Percentiles rank a stretch among this genome's conserved stretches.
phyloP scores from a whole-genome alignment of 2,113 vertebrate genomes.

The Lagopus muta region DNA sequence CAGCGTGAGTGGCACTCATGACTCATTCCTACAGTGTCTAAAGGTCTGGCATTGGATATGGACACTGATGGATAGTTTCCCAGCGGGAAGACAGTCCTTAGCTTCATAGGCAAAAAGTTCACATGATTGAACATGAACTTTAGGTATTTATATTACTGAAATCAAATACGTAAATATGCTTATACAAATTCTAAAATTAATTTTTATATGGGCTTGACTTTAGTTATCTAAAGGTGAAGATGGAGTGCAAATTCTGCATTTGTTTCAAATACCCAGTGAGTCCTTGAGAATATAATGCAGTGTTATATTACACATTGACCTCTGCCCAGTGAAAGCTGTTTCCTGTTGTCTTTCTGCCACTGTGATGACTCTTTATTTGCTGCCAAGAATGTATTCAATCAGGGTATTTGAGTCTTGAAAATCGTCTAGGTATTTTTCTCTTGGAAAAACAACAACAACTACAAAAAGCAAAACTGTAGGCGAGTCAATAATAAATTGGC shows the following conservation, averaged over 20 bases:
- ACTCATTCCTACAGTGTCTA: not conserved
- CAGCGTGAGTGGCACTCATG: not conserved
- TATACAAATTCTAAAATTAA: not conserved
- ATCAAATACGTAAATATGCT: not conserved
- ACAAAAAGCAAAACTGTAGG: not conserved
- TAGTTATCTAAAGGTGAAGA: not conserved
- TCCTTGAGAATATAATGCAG: not conserved
- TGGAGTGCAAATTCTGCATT: not conserved
- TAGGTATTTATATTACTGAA: not conserved
- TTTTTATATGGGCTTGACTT: not conserved
- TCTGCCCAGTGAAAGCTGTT: not conserved
- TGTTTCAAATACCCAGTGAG: not conserved
- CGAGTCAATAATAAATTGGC: constrained; percentile 21
- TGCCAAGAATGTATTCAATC: not conserved
- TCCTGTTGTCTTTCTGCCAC: not conserved
- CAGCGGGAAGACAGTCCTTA: not conserved
- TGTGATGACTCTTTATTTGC: not conserved
- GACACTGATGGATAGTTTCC: not conserved
- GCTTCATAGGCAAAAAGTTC: not conserved
- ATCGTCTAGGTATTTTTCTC: not conserved
- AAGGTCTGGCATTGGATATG: not conserved
- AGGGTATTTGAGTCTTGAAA: not conserved
- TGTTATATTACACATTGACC: not conserved
- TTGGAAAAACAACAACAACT: not conserved
- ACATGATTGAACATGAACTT: not conserved